These are phyloP conservation scores for Lophotis ruficrista DNA, from an alignment of 2,113 vertebrate genomes.

Conservation along the genomic window DNA sequence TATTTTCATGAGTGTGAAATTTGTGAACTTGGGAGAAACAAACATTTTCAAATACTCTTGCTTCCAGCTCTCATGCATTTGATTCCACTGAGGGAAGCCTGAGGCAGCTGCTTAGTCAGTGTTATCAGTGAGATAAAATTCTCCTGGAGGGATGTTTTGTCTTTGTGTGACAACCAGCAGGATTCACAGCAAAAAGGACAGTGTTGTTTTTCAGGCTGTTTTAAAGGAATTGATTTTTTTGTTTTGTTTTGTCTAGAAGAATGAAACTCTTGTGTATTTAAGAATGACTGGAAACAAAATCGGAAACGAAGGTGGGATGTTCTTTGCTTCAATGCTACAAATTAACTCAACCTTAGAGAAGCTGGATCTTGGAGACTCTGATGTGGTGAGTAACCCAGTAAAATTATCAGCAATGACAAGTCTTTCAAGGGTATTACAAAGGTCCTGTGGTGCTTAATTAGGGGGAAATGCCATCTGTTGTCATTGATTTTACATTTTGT, in stretches of 20 bases:
- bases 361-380: conserved; percentile 86
- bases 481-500: background rate
- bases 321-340: conserved; percentile 85
- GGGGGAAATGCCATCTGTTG: background rate
- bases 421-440: background rate
- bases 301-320: conserved; percentile 82
- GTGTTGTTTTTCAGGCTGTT: background rate
- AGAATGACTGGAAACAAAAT: conserved; percentile 92
- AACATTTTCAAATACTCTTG: background rate
- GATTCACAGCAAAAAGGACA: background rate
- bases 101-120: background rate
- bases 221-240: background rate
- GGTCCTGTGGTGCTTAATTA: background rate
- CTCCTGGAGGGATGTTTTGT: background rate
- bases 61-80: background rate
- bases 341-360: conserved; percentile 82
- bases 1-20: background rate
- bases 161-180: background rate
- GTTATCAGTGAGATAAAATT: background rate
- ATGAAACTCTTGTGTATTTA: conserved; percentile 78
- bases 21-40: background rate
- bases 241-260: conserved; percentile 70
- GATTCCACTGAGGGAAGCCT: background rate
- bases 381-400: conserved; percentile 79
- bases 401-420: background rate